Conservation (phyloP, 2,888 invertebrate species). For the Stenichneumon culpator region DNA sequence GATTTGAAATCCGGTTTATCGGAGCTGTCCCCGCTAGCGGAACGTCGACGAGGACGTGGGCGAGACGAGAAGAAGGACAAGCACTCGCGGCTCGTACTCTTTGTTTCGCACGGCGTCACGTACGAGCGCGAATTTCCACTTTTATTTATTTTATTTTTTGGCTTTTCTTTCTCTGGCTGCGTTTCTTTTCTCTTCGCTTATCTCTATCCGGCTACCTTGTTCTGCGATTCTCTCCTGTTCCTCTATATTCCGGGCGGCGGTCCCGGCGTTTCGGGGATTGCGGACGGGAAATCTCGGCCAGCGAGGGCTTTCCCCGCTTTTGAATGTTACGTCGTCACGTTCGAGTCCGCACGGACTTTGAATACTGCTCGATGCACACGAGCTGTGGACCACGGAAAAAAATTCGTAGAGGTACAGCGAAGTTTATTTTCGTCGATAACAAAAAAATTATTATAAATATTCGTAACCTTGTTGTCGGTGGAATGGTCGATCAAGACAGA, state of each 20-base stretch:
- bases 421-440: not conserved
- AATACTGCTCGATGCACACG: conserved; percentile 35
- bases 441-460: not conserved
- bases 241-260: conserved; percentile 33
- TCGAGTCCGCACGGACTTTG: conserved; percentile 57
- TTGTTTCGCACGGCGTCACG: conserved; percentile 62
- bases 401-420: not conserved
- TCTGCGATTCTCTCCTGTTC: conserved; percentile 18
- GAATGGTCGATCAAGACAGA: not conserved
- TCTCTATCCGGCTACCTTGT: conserved; percentile 3
- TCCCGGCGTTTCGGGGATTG: conserved; percentile 38
- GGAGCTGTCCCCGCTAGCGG: conserved; percentile 63
- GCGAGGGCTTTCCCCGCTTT: conserved; percentile 4
- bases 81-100: conserved; percentile 42
- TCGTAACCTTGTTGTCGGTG: not conserved
- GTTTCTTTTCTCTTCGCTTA: conserved; percentile 22
- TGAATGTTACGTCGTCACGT: conserved; percentile 57
- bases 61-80: conserved; percentile 51
- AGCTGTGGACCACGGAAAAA: not conserved
- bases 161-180: conserved; percentile 8
- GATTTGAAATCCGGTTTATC: conserved; percentile 75
- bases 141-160: conserved; percentile 11
- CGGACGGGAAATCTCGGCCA: conserved; percentile 8
- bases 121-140: conserved; percentile 60
- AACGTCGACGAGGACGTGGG: conserved; percentile 58